Percentiles rank a stretch among this genome's conserved stretches.
Evolutionary conservation across 2,888 invertebrate species (phyloP).

Genomic region (Rutpela maculata): DNA sequence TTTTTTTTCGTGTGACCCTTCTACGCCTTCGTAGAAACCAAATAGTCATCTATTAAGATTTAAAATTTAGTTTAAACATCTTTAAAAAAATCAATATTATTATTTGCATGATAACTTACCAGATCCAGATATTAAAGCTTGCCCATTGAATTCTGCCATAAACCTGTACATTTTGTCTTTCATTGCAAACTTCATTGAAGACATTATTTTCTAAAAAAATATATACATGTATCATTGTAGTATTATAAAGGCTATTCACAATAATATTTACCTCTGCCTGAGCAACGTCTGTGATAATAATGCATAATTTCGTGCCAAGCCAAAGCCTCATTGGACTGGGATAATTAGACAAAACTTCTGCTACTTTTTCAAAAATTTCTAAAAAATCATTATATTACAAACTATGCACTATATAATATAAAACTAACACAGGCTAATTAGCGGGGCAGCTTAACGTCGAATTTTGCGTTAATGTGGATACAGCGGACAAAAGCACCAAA

Average conservation of each 20-base stretch:
- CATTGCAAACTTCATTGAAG: conserved; percentile 55
- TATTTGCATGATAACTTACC: conserved; percentile 48
- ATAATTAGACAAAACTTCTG: conserved; percentile 47
- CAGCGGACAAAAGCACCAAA: too few species aligned
- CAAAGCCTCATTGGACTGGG: conserved; percentile 59
- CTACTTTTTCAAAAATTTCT: conserved; percentile 56
- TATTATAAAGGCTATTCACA: not conserved
- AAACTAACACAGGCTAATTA: too few species aligned
- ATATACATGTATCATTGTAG: not conserved
- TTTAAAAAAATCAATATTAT: not conserved
- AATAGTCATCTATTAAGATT: too few species aligned
- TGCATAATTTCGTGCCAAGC: conserved; percentile 58
- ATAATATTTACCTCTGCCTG: conserved; percentile 57
- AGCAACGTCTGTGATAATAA: conserved; percentile 55
- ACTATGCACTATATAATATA: too few species aligned
- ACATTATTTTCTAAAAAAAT: conserved; percentile 59
- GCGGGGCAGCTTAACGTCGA: too few species aligned
- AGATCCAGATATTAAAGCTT: conserved; percentile 60
- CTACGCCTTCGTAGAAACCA: too few species aligned
- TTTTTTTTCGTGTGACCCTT: too few species aligned
- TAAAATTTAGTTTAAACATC: too few species aligned
- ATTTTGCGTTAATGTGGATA: too few species aligned
- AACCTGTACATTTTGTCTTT: conserved; percentile 61
- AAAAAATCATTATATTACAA: conserved; percentile 15
- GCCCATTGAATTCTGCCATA: conserved; percentile 58